A percentile compares a stretch with the other conserved stretches of the same genome.
phyloP scores from a whole-genome alignment of 2,797 vertebrate genomes.

The Masticophis lateralis region DNA sequence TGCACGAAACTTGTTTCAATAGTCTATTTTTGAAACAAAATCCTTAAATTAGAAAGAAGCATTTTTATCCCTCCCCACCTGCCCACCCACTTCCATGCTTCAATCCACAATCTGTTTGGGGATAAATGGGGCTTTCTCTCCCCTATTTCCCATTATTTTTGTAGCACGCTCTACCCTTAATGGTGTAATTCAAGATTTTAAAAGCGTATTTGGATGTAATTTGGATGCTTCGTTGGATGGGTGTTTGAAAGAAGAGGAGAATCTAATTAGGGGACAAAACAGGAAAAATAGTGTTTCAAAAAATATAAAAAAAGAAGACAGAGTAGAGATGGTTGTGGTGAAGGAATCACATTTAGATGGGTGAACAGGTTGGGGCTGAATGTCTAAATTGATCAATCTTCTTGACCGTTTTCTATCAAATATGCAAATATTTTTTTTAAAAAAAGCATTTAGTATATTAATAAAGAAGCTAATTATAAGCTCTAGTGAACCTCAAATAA shows the following conservation, averaged over 20 bases:
- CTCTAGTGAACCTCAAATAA: background rate
- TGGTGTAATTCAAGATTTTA: slow-evolving; percentile 62
- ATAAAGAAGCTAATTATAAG: background rate
- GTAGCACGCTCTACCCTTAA: slow-evolving; percentile 23
- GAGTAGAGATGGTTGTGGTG: slow-evolving; percentile 44
- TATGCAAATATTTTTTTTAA: background rate
- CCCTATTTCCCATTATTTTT: slow-evolving; percentile 17
- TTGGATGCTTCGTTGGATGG: slow-evolving; percentile 69
- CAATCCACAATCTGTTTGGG: accelerated
- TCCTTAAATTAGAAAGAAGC: background rate
- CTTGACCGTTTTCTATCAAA: background rate
- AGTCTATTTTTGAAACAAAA: slow-evolving; percentile 13
- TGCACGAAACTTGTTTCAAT: background rate
- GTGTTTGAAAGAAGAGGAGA: slow-evolving; percentile 68
- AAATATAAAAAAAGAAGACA: slow-evolving; percentile 49
- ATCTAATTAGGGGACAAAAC: slow-evolving; percentile 72
- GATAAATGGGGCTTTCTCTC: slow-evolving; percentile 21
- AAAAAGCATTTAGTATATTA: background rate
- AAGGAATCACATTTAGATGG: accelerated
- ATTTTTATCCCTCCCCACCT: background rate
- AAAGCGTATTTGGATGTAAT: slow-evolving; percentile 76
- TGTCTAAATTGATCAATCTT: background rate
- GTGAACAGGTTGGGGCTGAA: too few species aligned
- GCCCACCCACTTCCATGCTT: background rate
- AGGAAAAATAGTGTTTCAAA: slow-evolving; percentile 64